phyloP scores from a whole-genome alignment of 2,888 invertebrate species.

The Cenopis cana region DNA sequence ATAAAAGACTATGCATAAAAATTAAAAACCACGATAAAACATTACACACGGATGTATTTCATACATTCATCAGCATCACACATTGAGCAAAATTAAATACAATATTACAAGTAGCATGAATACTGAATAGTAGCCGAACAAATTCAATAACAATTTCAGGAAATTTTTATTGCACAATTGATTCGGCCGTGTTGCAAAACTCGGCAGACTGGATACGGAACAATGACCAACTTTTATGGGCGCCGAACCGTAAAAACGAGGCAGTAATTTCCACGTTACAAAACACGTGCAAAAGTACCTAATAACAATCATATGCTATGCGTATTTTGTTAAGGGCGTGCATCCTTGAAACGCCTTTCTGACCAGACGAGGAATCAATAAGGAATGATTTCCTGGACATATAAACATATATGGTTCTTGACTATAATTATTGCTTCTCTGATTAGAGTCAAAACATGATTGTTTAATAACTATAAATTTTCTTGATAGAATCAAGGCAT shows the following conservation, averaged over 20 bases:
- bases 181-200: constrained; percentile 27
- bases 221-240: constrained; percentile 38
- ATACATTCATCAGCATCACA: constrained; percentile 41
- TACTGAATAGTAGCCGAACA: not conserved
- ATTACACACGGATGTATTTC: constrained; percentile 36
- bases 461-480: too few relatives aligned
- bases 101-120: not conserved
- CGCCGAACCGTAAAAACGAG: constrained; percentile 38
- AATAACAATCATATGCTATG: not conserved
- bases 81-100: constrained; percentile 27
- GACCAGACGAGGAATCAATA: too few relatives aligned
- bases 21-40: constrained; percentile 25
- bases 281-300: constrained; percentile 17
- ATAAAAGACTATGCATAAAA: not conserved
- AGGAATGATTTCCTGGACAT: too few relatives aligned
- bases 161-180: constrained; percentile 16
- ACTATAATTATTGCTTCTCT: too few relatives aligned
- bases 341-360: not conserved
- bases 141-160: constrained; percentile 15
- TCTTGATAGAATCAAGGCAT: too few relatives aligned
- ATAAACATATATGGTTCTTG: too few relatives aligned
- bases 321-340: not conserved
- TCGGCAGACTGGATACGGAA: constrained; percentile 22
- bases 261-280: constrained; percentile 33
- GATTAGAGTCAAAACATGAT: too few relatives aligned